These are phyloP conservation scores for Pseudolycoriella hygida DNA, from an alignment of 2,888 invertebrate genomes.

Conservation along the genomic window DNA sequence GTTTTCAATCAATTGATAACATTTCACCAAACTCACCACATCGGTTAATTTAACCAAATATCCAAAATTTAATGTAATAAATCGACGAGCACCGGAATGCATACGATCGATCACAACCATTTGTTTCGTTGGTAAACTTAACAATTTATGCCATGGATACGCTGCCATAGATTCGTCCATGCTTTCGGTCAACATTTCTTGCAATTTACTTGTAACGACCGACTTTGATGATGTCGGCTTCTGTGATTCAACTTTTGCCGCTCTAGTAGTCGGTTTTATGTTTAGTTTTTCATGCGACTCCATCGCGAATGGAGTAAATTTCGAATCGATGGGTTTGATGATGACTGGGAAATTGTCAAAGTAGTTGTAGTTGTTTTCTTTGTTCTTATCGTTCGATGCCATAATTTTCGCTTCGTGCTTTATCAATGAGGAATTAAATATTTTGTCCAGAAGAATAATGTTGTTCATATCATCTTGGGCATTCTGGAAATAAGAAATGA, in stretches of 20 bases:
- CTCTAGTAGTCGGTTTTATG: slow-evolving; percentile 6
- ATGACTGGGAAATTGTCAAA: too few species aligned
- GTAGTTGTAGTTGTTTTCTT: too few species aligned
- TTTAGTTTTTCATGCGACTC: neutral
- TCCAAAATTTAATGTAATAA: slow-evolving; percentile 83
- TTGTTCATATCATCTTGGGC: too few species aligned
- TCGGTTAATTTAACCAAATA: slow-evolving; percentile 73
- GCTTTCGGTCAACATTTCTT: slow-evolving; percentile 9
- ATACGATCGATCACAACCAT: slow-evolving; percentile 80
- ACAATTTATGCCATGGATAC: slow-evolving; percentile 58
- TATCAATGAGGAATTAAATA: too few species aligned
- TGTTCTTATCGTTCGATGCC: too few species aligned
- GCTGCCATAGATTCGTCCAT: slow-evolving; percentile 15
- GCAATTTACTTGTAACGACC: slow-evolving; percentile 7
- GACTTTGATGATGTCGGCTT: too few species aligned
- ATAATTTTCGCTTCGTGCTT: too few species aligned
- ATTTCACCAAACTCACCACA: slow-evolving; percentile 31
- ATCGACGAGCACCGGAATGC: slow-evolving; percentile 85
- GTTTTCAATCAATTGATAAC: neutral
- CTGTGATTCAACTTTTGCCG: slow-evolving; percentile 11
- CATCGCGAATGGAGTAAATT: too few species aligned
- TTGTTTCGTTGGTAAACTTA: slow-evolving; percentile 67
- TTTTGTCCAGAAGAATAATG: too few species aligned
- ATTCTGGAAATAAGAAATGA: too few species aligned
- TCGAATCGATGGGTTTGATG: too few species aligned